phyloP scores from a whole-genome alignment of 2,113 vertebrate species.

The Datnioides undecimradiatus region DNA sequence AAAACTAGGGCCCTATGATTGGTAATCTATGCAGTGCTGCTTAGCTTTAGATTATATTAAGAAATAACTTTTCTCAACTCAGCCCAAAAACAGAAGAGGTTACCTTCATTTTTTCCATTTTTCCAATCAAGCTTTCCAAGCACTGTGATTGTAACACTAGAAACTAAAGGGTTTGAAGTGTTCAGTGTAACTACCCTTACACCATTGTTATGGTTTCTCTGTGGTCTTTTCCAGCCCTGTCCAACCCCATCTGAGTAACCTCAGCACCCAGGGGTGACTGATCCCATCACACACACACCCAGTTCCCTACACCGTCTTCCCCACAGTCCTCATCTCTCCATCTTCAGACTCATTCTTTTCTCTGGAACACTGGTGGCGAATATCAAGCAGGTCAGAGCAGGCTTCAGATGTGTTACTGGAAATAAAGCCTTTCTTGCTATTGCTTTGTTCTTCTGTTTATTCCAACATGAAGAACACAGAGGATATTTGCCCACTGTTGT shows the following conservation, averaged over 20 bases:
- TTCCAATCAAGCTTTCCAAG: not conserved
- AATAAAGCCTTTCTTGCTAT: slow-evolving; percentile 7
- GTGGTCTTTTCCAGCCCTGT: not conserved
- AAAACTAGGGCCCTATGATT: not conserved
- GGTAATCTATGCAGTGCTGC: not conserved
- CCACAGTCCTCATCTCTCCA: not conserved
- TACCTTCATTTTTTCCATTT: not conserved
- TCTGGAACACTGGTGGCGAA: not conserved
- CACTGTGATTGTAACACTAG: not conserved
- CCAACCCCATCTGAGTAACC: slow-evolving; percentile 6
- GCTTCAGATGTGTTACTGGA: not conserved
- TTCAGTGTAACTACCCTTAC: not conserved
- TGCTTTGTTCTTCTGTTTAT: slow-evolving; percentile 29
- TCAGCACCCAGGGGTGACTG: slow-evolving; percentile 44
- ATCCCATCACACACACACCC: slow-evolving; percentile 49
- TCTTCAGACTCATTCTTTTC: not conserved
- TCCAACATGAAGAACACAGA: not conserved
- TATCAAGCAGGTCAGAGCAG: not conserved
- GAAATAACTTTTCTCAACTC: not conserved
- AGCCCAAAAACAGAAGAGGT: not conserved
- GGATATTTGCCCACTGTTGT: slow-evolving; percentile 9
- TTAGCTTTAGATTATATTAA: not conserved
- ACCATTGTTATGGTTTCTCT: slow-evolving; percentile 9
- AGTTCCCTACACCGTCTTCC: not conserved
- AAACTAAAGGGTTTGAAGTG: not conserved